Conservation (phyloP, 2,888 invertebrate species). For the Sturmia bella region DNA sequence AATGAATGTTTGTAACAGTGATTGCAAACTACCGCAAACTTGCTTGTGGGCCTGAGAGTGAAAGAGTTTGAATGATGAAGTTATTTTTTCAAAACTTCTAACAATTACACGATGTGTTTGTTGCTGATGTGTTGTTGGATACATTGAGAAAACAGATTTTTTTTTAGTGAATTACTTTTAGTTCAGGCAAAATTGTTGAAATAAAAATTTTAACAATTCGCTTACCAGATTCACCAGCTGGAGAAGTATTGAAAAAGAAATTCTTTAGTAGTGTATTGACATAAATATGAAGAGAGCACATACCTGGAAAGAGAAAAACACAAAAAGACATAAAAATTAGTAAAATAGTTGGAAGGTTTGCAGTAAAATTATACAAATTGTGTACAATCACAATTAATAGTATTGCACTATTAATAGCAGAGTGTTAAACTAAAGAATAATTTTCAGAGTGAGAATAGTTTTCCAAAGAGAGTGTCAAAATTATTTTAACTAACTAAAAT, state of each 20-base stretch:
- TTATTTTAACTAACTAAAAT: too few species aligned
- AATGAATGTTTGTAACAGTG: background rate
- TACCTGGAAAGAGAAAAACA: constrained; percentile 47
- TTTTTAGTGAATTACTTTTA: background rate
- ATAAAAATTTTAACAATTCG: constrained; percentile 35
- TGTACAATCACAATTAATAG: too few species aligned
- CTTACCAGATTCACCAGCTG: constrained; percentile 54
- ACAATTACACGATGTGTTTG: background rate
- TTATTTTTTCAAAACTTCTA: constrained; percentile 25
- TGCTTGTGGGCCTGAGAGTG: too few species aligned
- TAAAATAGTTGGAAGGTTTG: background rate
- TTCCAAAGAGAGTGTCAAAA: too few species aligned
- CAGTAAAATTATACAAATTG: too few species aligned
- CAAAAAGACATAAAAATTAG: background rate
- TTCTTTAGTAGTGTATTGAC: too few species aligned
- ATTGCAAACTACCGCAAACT: background rate
- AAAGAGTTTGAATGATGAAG: too few species aligned
- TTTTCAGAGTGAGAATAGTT: too few species aligned
- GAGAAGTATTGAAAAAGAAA: constrained; percentile 46
- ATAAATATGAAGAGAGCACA: background rate
- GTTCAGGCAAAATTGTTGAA: constrained; percentile 30
- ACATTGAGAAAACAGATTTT: constrained; percentile 2
- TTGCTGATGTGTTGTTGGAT: background rate
- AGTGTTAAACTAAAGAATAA: too few species aligned
- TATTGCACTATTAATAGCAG: too few species aligned